Evolutionary conservation across 2,113 vertebrate genomes (phyloP).

Genomic region (Arenaria interpres): DNA sequence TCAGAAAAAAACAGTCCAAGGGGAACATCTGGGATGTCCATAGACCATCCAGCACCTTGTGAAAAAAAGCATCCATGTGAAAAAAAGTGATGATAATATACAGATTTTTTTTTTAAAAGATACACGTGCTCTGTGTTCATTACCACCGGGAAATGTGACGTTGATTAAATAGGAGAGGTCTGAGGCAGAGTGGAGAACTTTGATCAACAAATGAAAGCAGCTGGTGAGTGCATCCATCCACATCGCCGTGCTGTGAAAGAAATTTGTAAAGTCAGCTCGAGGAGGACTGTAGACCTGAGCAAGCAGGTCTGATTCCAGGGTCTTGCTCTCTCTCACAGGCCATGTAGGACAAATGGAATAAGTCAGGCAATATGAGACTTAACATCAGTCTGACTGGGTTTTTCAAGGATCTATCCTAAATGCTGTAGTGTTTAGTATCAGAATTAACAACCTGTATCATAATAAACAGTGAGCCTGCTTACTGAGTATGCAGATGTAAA

Average conservation of each 20-base stretch:
- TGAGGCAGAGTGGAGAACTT: not conserved
- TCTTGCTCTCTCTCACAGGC: not conserved
- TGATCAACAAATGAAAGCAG: conserved; percentile 13
- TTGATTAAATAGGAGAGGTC: conserved; percentile 23
- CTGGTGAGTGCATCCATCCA: not conserved
- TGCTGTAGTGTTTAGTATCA: not conserved
- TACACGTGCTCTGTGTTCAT: not conserved
- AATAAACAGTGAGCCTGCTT: not conserved
- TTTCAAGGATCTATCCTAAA: not conserved
- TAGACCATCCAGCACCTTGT: not conserved
- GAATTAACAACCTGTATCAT: not conserved
- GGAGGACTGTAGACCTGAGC: not conserved
- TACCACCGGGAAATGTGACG: not conserved
- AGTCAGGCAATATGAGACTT: not conserved
- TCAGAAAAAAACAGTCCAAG: not conserved
- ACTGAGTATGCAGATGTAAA: not conserved
- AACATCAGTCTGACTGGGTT: not conserved
- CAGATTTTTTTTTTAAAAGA: not conserved
- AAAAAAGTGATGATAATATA: not conserved
- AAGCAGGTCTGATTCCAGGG: not conserved
- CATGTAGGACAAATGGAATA: not conserved
- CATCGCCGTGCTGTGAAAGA: not conserved
- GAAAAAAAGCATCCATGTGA: not conserved
- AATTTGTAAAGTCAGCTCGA: not conserved
- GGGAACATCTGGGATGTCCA: not conserved